Base-by-base conservation (phyloP, 2,113 vertebrate species). In the Pachycephala philippinensis region DNA sequence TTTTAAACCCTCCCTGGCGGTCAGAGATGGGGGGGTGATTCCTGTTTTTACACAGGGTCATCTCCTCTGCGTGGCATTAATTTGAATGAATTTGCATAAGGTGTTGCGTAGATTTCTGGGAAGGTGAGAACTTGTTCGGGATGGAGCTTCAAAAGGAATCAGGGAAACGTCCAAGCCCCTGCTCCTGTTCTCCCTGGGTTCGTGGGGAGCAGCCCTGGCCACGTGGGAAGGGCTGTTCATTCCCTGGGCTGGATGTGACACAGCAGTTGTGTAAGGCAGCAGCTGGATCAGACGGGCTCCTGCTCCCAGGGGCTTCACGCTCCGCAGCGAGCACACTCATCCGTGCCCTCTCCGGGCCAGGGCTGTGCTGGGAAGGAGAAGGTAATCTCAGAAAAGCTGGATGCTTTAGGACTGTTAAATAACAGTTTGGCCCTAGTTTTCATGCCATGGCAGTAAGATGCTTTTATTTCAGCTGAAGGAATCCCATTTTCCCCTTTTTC, bases 161-260 rank as follows among this genome's bases (percentile, higher is more conserved):
- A 11, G n/a, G 10, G 40, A 44, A 30, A 13, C 7, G 37, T 64
- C 13, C 33, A 22, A 60, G 27, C 5, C 2, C 0, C 0, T 0
- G 0, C 13, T 71, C 31, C 52, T 11, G 5, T 6, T 64, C 56
- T 28, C 45, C 28, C 59, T 10, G 39, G 69, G 65, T 45, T 66
- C 2, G 0, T 7, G 37, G 61, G 13, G 60, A 65, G 50, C 56
- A 74, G 82, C 54, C 49, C 30, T 30, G 17, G 70, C 15, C 1
- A 1, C 9, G 3, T 0, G 19, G 30, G 83, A 28, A 64, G 31
- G 26, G 35, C 61, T 3, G n/a, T 11, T 42, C 1, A 0, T 16
- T 11, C 31, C 10, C 52, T 6, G 61, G 52, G 2, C 52, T 14
- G 39, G 6, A 47, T 28, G 54, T 44, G 33, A 21, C 44, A 13